Evolutionary conservation across 2,888 invertebrate species (phyloP), one percentile per base, ranked within the genome.

Genomic region (Phytoseiulus persimilis): DNA sequence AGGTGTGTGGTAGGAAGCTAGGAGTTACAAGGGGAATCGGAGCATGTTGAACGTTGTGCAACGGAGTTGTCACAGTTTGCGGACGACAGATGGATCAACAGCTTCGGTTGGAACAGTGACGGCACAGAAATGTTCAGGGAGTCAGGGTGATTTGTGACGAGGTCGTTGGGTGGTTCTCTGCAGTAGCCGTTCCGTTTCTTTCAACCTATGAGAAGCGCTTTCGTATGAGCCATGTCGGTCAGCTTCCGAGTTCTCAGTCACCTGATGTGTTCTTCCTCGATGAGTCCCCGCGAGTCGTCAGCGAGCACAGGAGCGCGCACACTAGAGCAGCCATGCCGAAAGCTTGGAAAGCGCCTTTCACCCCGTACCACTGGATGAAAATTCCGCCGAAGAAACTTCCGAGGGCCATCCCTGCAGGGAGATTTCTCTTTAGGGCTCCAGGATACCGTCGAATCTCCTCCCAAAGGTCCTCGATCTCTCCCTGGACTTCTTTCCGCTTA

Each of bases 231-330:
- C 1, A 6, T 65, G 65, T 2, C 9, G 2, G 65, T 18, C 5
- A 39, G 65, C 65, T 28, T 14, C 65, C 2, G 28, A 18, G 1
- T 23, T 23, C 28, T 65, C 65, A 65, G 2, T 65, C 65, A 65
- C 65, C 65, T 28, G 14, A 2, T 65, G 9, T 23, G 14, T 28
- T 65, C 1, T 2, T 65, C 65, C 65, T 65, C 65, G 65, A 65
- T 14, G 65, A 28, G 28, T 65, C 18, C 32, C 32, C 33, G 33
- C n/a, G 33, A 0, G 32, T 6, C 11, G 39, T 87, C 5, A 87
- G 87, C 11, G 87, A 11, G 39, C 87, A 87, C 28, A 87, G 45
- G n/a, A 45, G 87, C 9, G 45, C 87, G 33, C 87, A 87, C 14
- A 32, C 87, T 11, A 87, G 33, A 32, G 87, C 87, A 1, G 23